Evolutionary conservation across 1,140 invertebrate genomes (phyloP).

Genomic region (Campodea augens): DNA sequence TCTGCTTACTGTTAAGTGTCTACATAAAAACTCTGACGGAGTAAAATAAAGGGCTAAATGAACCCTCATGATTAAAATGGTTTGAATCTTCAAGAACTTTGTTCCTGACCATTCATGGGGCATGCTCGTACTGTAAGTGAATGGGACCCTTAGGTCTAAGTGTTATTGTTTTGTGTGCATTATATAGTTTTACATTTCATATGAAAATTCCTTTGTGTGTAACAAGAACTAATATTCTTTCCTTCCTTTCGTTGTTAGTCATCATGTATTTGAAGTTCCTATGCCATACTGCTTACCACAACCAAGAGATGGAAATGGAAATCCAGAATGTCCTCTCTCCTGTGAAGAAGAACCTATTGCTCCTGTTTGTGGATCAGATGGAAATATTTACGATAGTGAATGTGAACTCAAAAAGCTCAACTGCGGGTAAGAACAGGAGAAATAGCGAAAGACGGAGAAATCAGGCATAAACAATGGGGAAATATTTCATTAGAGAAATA

Average conservation of each 20-base stretch:
- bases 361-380: slow-evolving; percentile 69
- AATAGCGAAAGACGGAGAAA: no score
- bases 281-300: slow-evolving; percentile 69
- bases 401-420: slow-evolving; percentile 80
- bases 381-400: slow-evolving; percentile 64
- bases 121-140: no score
- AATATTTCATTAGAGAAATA: no score
- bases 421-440: slow-evolving; percentile 73
- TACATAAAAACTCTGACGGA: no score
- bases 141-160: no score
- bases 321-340: slow-evolving; percentile 42
- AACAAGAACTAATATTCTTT: not conserved
- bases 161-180: slow-evolving; percentile 2
- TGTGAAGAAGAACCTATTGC: slow-evolving; percentile 39
- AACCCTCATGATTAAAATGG: no score
- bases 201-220: slow-evolving; percentile 8
- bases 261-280: slow-evolving; percentile 77
- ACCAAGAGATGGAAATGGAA: slow-evolving; percentile 33
- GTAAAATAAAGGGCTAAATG: no score
- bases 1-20: no score
- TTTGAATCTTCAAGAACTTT: no score
- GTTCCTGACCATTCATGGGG: no score
- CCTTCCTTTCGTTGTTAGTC: slow-evolving; percentile 30
- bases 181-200: not conserved
- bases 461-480: no score